Conservation (phyloP, 2,797 vertebrate species). For the Rhinoraja longicauda region DNA sequence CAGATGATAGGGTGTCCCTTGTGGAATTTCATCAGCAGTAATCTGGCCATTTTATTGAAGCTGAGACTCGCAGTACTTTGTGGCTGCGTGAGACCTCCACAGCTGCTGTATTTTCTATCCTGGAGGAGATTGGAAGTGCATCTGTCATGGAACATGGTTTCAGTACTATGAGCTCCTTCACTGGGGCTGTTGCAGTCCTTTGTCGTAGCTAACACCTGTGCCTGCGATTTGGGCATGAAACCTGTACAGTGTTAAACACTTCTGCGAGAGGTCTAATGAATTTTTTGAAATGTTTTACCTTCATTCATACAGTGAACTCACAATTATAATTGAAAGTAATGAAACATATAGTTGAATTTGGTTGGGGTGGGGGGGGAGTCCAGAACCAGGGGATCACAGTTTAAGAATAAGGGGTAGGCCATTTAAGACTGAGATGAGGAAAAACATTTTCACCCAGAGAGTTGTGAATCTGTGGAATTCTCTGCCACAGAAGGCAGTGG, state of each 20-base stretch:
- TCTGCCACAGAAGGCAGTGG: too few relatives aligned
- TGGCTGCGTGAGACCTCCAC: neutral
- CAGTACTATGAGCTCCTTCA: neutral
- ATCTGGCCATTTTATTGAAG: neutral
- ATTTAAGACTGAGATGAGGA: too few relatives aligned
- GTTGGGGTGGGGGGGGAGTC: too few relatives aligned
- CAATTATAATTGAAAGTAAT: neutral
- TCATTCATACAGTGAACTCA: neutral
- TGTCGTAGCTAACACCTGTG: neutral
- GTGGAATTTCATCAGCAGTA: neutral
- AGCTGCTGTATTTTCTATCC: neutral
- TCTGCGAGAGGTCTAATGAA: neutral
- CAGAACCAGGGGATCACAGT: too few relatives aligned
- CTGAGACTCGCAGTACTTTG: neutral
- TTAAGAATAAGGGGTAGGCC: too few relatives aligned
- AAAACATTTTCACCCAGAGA: too few relatives aligned
- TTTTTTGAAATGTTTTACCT: neutral
- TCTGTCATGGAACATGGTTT: neutral
- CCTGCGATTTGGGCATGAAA: neutral
- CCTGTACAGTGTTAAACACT: neutral
- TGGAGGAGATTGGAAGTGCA: neutral
- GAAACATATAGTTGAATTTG: neutral
- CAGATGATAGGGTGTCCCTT: neutral
- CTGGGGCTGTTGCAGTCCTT: neutral
- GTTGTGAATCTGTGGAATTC: too few relatives aligned